Evolutionary conservation across 2,888 invertebrate species (phyloP).

Genomic region (Ennomos quercinarius): DNA sequence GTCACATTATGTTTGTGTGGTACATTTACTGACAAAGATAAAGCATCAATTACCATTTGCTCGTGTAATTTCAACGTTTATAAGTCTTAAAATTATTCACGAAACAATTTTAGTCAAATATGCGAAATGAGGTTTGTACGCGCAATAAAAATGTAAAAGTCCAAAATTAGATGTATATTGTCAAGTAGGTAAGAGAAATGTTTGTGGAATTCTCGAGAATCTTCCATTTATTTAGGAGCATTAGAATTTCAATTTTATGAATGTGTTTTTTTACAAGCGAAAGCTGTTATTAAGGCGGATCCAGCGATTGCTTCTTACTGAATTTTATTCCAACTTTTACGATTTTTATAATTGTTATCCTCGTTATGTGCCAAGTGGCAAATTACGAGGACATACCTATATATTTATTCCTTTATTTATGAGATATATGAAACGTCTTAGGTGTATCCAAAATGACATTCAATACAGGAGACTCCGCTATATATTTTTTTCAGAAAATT

Average conservation of each 20-base stretch:
- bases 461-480: no score
- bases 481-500: no score
- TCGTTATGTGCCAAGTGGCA: no score
- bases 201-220: conserved; percentile 51
- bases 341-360: conserved; percentile 26
- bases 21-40: conserved; percentile 25
- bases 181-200: conserved; percentile 50
- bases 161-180: conserved; percentile 48
- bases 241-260: conserved; percentile 59
- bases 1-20: conserved; percentile 10
- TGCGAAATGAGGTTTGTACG: conserved; percentile 45
- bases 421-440: no score
- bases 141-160: conserved; percentile 46
- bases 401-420: no score
- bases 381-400: neutral
- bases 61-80: conserved; percentile 32
- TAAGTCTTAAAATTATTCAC: conserved; percentile 40
- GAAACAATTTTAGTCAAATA: conserved; percentile 43
- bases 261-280: conserved; percentile 50
- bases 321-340: conserved; percentile 43
- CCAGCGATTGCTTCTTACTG: conserved; percentile 49
- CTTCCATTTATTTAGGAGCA: conserved; percentile 60
- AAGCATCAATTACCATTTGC: conserved; percentile 29
- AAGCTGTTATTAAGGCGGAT: conserved; percentile 48
- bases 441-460: no score